These are phyloP conservation scores for Sipha flava DNA, from an alignment of 1,140 invertebrate species.

Conservation along the genomic window DNA sequence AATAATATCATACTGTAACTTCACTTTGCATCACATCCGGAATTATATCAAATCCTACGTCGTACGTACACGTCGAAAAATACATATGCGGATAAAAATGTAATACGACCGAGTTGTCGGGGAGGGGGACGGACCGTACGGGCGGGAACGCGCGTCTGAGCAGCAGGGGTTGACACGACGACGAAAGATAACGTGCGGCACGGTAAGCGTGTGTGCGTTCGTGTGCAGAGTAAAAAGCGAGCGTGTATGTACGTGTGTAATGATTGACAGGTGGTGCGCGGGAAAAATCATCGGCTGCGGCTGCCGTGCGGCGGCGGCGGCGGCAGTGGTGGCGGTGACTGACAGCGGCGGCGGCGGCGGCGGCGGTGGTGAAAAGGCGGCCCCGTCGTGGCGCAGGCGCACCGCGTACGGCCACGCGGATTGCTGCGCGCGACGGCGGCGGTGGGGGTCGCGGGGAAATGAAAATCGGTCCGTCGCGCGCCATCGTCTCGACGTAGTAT, in stretches of 20 bases:
- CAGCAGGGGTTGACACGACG: neutral
- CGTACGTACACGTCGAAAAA: too few relatives aligned
- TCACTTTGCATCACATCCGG: too few relatives aligned
- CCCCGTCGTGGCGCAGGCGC: conserved; percentile 12
- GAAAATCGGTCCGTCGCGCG: neutral
- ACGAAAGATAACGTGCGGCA: neutral
- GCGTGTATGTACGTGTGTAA: neutral
- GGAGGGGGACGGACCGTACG: too few relatives aligned
- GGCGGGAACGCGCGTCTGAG: too few relatives aligned
- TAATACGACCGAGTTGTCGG: neutral
- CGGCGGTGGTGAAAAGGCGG: conserved; percentile 11
- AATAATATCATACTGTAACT: too few relatives aligned
- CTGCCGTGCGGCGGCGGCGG: neutral
- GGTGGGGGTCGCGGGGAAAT: neutral
- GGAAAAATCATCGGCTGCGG: conserved; percentile 19
- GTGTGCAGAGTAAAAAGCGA: neutral
- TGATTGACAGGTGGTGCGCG: conserved; percentile 27
- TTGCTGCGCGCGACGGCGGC: neutral
- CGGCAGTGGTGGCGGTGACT: neutral
- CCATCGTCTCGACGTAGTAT: conserved; percentile 13
- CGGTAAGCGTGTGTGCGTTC: neutral
- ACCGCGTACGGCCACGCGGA: neutral
- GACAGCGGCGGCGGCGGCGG: conserved; percentile 10
- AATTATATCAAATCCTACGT: too few relatives aligned
- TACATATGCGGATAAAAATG: too few relatives aligned